Conservation (phyloP, 2,113 vertebrate species). For the Myodes glareolus region DNA sequence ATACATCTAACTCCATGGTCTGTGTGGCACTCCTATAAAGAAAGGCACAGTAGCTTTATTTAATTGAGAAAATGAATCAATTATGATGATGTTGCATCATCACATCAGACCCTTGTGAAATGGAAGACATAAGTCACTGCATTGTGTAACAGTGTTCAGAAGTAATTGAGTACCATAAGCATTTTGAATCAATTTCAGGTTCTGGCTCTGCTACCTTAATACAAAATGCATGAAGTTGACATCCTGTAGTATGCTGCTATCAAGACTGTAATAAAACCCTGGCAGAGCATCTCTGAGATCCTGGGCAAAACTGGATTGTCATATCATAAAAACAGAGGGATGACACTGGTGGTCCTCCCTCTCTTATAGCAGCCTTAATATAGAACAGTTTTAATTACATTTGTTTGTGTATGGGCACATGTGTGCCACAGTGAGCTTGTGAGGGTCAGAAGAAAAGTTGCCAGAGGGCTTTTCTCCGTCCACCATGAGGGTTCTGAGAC, state of each 20-base stretch:
- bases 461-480: background rate
- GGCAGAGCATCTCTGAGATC: constrained; percentile 58
- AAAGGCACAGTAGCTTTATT: constrained; percentile 84
- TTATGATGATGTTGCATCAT: constrained; percentile 86
- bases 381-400: background rate
- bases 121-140: constrained; percentile 82
- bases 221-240: constrained; percentile 88
- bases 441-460: background rate
- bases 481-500: background rate
- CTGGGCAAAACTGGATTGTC: constrained; percentile 18
- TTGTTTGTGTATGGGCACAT: background rate
- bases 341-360: background rate
- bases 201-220: constrained; percentile 82
- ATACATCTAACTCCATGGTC: constrained; percentile 80
- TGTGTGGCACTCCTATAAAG: constrained; percentile 79
- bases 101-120: constrained; percentile 81
- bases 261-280: constrained; percentile 79
- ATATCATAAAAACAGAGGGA: background rate
- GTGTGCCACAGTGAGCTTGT: too few relatives aligned
- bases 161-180: constrained; percentile 86
- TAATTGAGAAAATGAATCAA: constrained; percentile 91
- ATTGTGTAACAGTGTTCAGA: constrained; percentile 81
- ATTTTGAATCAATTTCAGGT: constrained; percentile 88
- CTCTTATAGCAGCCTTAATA: constrained; percentile 35
- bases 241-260: constrained; percentile 82